These are phyloP conservation scores for Holothuria scabra DNA, from an alignment of 53 echinoderm and acorn worm genomes.

Conservation along the genomic window DNA sequence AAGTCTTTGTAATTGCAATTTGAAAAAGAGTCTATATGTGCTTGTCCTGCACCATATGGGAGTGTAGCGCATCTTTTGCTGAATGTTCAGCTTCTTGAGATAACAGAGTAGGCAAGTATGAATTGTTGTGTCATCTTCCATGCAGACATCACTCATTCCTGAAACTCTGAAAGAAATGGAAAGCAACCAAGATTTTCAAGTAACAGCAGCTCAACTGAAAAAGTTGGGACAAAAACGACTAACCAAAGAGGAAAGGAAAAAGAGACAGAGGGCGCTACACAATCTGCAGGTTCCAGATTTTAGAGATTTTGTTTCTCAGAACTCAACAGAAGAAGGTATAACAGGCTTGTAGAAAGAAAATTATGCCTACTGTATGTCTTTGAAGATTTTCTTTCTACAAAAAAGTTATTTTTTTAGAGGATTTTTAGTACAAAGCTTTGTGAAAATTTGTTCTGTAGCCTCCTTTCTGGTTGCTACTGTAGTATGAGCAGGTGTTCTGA, in stretches of 20 bases:
- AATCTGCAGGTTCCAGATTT: constrained; percentile 75
- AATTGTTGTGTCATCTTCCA: too few species aligned
- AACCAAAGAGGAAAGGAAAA: constrained; percentile 82
- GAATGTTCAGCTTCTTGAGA: too few species aligned
- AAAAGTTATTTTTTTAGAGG: background rate
- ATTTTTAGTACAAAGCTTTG: too few species aligned
- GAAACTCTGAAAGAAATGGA: constrained; percentile 90
- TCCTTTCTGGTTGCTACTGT: too few species aligned
- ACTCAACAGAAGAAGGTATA: constrained; percentile 14
- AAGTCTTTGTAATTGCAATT: too few species aligned
- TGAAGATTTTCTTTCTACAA: background rate
- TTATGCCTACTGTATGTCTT: too few species aligned
- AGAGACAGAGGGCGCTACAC: constrained; percentile 84
- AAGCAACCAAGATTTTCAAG: constrained; percentile 75
- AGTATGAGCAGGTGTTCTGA: too few species aligned
- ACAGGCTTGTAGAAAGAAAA: background rate
- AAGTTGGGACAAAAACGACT: constrained; percentile 82
- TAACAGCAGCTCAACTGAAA: constrained; percentile 71
- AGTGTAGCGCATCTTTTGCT: too few species aligned
- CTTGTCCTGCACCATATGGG: too few species aligned
- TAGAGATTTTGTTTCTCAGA: constrained; percentile 65
- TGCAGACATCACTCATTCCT: constrained; percentile 78
- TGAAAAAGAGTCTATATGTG: too few species aligned
- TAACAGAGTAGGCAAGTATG: too few species aligned
- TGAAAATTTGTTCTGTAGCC: too few species aligned